These are phyloP conservation scores for Altica lythri DNA, from an alignment of 2,888 invertebrate genomes.

Conservation along the genomic window DNA sequence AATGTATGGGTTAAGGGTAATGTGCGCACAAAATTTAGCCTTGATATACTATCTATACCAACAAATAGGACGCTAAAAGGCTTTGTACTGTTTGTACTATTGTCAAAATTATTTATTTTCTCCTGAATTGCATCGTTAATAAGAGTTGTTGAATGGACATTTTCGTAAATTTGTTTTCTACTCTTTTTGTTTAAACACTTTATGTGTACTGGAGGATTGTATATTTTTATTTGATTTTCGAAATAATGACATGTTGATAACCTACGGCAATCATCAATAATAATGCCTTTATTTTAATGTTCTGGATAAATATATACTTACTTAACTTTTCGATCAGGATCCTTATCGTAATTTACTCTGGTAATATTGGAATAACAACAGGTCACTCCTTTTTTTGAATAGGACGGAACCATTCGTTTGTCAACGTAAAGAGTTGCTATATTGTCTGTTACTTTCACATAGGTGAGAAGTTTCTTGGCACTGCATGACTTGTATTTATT, in stretches of 20 bases:
- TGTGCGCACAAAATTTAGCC: conserved; percentile 76
- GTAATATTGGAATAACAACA: conserved; percentile 50
- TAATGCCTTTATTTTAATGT: not conserved
- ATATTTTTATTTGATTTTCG: conserved; percentile 50
- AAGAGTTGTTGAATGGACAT: too few species aligned
- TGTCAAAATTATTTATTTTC: conserved; percentile 38
- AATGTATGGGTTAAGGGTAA: conserved; percentile 72
- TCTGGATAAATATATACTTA: conserved; percentile 33
- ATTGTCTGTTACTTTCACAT: conserved; percentile 47
- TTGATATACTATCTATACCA: conserved; percentile 85
- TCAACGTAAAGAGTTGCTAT: conserved; percentile 51
- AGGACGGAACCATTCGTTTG: conserved; percentile 43
- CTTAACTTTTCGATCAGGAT: conserved; percentile 46
- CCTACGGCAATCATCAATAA: too few species aligned
- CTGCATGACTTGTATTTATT: conserved; percentile 62
- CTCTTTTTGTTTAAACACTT: conserved; percentile 54
- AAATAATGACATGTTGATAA: conserved; percentile 60
- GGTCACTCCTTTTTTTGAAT: conserved; percentile 42
- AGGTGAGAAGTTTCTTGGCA: conserved; percentile 51
- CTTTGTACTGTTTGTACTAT: conserved; percentile 41
- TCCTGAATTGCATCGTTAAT: too few species aligned
- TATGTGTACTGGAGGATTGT: conserved; percentile 60
- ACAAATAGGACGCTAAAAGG: conserved; percentile 73
- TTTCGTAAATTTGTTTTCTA: conserved; percentile 56
- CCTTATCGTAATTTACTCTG: conserved; percentile 35